Evolutionary conservation across 2,888 invertebrate genomes (phyloP).

Genomic region (Eupithecia abbreviata): DNA sequence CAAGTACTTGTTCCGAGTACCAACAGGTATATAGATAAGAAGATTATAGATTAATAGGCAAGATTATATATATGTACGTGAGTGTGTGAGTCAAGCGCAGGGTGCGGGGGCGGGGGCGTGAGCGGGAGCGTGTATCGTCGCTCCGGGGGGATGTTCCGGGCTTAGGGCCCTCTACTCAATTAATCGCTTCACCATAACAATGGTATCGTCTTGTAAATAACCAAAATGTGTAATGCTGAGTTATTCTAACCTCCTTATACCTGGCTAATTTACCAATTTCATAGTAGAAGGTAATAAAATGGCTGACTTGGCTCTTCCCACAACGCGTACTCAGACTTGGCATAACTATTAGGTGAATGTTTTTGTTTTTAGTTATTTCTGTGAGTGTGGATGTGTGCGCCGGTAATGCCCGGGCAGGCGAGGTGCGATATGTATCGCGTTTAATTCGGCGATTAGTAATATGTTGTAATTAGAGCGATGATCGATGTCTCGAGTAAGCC

Average conservation of each 20-base stretch:
- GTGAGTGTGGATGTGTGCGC: neutral
- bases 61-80: neutral
- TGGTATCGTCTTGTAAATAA: too few species aligned
- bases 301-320: too few species aligned
- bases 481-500: constrained; percentile 77
- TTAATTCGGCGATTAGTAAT: constrained; percentile 40
- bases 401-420: neutral
- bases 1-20: neutral
- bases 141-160: neutral
- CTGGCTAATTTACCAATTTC: too few species aligned
- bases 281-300: too few species aligned
- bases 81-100: neutral
- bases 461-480: constrained; percentile 73
- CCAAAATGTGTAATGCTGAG: too few species aligned
- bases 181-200: too few species aligned
- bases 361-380: neutral
- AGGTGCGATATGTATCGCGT: neutral
- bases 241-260: too few species aligned
- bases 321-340: too few species aligned
- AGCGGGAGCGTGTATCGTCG: neutral
- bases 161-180: too few species aligned
- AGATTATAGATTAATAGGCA: constrained; percentile 4
- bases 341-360: too few species aligned
- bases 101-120: neutral
- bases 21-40: constrained; percentile 5